Base-by-base conservation (phyloP, 2,888 invertebrate genomes). In the Cryptosula pallasiana region DNA sequence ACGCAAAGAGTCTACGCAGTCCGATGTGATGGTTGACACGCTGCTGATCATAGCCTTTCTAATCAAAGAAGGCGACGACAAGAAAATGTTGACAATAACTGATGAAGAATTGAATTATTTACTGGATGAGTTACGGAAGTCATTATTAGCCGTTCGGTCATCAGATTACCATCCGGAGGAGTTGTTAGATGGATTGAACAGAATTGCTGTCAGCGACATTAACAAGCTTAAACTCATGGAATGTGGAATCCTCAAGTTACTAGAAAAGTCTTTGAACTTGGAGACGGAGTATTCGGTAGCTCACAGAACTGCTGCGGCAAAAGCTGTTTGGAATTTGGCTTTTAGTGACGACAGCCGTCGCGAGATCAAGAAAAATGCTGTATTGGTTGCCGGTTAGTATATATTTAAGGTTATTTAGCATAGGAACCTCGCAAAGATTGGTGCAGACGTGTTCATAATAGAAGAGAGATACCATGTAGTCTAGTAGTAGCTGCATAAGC, bases 1-100 rank as follows among this genome's bases (percentile, higher is more conserved):
- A 29, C 27, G 63, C 13, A 16, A 3, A 3, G 13, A 63, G 27
- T 27, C 32, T 20, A 5, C 3, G 3, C 5, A 32, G 2, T 63
- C 63, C 13, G 27, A 5, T 63, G 5, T 34, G 9, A 25, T 16
- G 29, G 32, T 32, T 5, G 27, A 20, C n/a, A 32, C 29, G 3
- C n/a, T 63, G 63, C 32, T 63, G 9, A 63, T 63, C 9, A 63
- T 63, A 63, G 63, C 63, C 2, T 63, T 25, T 32, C 63, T 63
- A 9, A 63, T 63, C 2, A 27, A 63, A 29, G 63, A 63, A 63
- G 63, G 32, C 34, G 63, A 63, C 5, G 32, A 34, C 63, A 63
- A 63, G n/a, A 27, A 63, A 34, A 32, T 63, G 63, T 29, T 63
- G 29, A 63, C 25, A 32, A 63, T 63, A 32, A n/a, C 29, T 5